Percentiles rank a stretch among this genome's conserved stretches.
Evolutionary conservation across 2,113 vertebrate species (phyloP).

Genomic region (Passerina amoena): DNA sequence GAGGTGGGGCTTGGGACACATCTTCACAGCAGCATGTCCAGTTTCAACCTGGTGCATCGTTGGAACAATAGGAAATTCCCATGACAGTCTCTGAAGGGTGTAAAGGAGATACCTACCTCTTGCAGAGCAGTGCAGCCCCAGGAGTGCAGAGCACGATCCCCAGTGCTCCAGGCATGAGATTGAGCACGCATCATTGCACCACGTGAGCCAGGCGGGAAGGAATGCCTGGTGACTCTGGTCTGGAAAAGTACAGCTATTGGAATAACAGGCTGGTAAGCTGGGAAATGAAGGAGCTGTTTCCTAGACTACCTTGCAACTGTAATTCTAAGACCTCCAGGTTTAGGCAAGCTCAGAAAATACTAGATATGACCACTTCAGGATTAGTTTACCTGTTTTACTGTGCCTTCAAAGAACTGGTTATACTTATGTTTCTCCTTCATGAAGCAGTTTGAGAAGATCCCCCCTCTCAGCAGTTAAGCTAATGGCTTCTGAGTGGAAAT

Average conservation of each 20-base stretch:
- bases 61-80: neutral
- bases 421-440: neutral
- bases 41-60: neutral
- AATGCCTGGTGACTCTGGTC: neutral
- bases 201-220: neutral
- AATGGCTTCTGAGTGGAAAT: neutral
- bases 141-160: neutral
- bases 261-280: neutral
- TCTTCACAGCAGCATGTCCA: neutral
- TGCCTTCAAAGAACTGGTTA: neutral
- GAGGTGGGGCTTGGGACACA: neutral
- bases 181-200: neutral
- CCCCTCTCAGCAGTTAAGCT: neutral
- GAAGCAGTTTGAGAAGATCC: neutral
- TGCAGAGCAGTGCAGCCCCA: neutral
- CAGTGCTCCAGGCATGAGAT: neutral
- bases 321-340: neutral
- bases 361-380: neutral
- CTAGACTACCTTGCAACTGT: neutral
- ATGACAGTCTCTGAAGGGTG: neutral
- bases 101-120: fast-evolving
- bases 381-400: neutral
- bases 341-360: neutral
- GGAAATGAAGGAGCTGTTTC: neutral
- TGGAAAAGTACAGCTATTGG: constrained; percentile 28